These are phyloP conservation scores for Patiria pectinifera DNA, from an alignment of 53 echinoderm and acorn worm species.

Conservation along the genomic window DNA sequence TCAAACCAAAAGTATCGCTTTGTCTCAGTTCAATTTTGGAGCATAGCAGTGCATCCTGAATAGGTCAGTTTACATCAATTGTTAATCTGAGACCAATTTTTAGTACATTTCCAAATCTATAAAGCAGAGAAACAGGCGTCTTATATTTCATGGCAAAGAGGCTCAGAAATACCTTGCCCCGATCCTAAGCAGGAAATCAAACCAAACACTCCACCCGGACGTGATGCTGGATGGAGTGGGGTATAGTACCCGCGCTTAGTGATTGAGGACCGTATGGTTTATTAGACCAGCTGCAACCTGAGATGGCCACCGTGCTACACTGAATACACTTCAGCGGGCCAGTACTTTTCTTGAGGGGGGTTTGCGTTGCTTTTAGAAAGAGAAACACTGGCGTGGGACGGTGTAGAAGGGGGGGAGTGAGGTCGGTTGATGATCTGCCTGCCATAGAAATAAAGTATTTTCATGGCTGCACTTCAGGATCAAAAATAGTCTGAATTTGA, in stretches of 20 bases:
- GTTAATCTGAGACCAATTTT: no score
- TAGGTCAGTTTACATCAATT: no score
- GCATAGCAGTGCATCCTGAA: no score
- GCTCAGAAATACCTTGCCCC: not conserved
- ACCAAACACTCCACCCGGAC: conserved; percentile 21
- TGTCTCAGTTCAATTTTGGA: no score
- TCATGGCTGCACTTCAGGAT: conserved; percentile 2
- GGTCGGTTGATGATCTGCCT: not conserved
- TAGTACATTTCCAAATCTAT: no score
- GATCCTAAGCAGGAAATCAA: conserved; percentile 52
- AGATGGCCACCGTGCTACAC: conserved; percentile 60
- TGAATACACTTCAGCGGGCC: conserved; percentile 51
- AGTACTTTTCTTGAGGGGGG: conserved; percentile 44
- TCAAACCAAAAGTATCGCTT: no score
- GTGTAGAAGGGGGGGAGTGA: not conserved
- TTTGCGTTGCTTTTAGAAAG: conserved; percentile 46
- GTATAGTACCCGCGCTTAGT: conserved; percentile 22
- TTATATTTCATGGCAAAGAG: not conserved
- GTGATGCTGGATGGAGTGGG: conserved; percentile 8
- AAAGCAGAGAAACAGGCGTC: not conserved
- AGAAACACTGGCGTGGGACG: conserved; percentile 19
- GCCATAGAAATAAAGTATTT: conserved; percentile 2
- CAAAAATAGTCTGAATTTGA: conserved; percentile 29
- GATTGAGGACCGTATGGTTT: conserved; percentile 44
- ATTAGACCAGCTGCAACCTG: conserved; percentile 63